Percentiles rank a stretch among this genome's conserved stretches.
Evolutionary conservation across 2,113 vertebrate species (phyloP).

Genomic region (Neodontobutis hainanensis): DNA sequence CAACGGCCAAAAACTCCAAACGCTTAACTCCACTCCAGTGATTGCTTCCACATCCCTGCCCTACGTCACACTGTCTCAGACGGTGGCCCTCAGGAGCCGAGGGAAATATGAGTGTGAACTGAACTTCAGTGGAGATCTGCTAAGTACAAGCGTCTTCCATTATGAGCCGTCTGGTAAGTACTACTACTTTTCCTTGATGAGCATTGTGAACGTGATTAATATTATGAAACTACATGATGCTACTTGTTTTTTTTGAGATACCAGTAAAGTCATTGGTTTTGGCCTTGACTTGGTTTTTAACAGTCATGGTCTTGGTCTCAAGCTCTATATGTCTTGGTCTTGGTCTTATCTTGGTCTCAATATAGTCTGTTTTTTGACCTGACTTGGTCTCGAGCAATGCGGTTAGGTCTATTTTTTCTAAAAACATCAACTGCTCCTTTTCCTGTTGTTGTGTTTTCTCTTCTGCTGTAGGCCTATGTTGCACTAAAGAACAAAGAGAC

Average conservation of each 20-base stretch:
- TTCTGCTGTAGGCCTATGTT: not conserved
- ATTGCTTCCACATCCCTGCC: fast-evolving
- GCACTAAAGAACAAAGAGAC: too few relatives aligned
- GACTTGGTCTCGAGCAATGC: not conserved
- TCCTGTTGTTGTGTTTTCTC: not conserved
- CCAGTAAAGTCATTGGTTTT: too few relatives aligned
- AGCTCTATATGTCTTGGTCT: too few relatives aligned
- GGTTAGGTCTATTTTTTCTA: too few relatives aligned
- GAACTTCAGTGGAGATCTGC: constrained; percentile 11
- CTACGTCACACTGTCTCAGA: constrained; percentile 16
- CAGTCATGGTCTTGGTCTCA: too few relatives aligned
- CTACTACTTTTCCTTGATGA: too few relatives aligned
- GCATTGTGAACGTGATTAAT: too few relatives aligned
- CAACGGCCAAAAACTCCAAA: not conserved
- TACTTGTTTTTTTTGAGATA: too few relatives aligned
- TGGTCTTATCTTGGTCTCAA: too few relatives aligned
- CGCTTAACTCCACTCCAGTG: not conserved
- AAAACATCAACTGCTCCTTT: not conserved
- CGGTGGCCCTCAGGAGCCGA: not conserved
- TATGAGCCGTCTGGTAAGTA: constrained; percentile 25
- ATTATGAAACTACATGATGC: too few relatives aligned
- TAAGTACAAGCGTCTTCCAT: constrained; percentile 24
- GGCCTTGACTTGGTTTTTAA: too few relatives aligned
- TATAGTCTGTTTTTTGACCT: too few relatives aligned
- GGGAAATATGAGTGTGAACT: constrained; percentile 58